Evolutionary conservation across 1,140 invertebrate species (phyloP), one percentile per base, ranked within the genome.

Genomic region (Campodea augens): DNA sequence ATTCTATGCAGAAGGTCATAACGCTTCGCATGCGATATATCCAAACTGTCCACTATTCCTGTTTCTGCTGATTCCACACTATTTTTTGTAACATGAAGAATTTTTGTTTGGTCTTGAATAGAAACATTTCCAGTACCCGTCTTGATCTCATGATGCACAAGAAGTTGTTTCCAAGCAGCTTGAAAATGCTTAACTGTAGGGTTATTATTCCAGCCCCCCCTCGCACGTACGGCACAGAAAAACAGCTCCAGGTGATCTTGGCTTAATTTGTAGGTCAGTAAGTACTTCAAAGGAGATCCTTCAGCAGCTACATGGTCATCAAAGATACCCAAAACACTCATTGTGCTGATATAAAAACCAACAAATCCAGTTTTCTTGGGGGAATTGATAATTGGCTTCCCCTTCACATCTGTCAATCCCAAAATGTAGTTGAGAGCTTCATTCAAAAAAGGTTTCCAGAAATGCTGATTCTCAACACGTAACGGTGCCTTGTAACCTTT

Each of bases 121-220:
- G 15, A n/a, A 32, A 7, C 7, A 32, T 32, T 32, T 10, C 27
- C 27, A 10, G 27, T 32, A 32, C 15, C 15, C 15, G 27, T 15
- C 15, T 7, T 15, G 7, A 10, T 32, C 15, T 10, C 15, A 7
- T 32, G 7, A 32, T 32, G 7, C 27, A 10, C 15, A 10, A 32
- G 7, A 32, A 32, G 15, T 15, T 10, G n/a, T n/a, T n/a, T n/a
- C n/a, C 47, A 49, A 10, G 51, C 52, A 41, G 42, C 27, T 46
- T 49, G 47, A 48, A 63, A 61, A 47, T 63, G 55, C 24, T 39
- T 43, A 15, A 43, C 36, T n/a, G n/a, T n/a, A n/a, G n/a, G n/a
- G n/a, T n/a, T n/a, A n/a, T n/a, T n/a, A n/a, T n/a, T n/a, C n/a
- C 48, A 48, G 5, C 60, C 56, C 12, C 57, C 55, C 49, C 44